Evolutionary conservation across 2,888 invertebrate species (phyloP).

Genomic region (Biston stratarius): DNA sequence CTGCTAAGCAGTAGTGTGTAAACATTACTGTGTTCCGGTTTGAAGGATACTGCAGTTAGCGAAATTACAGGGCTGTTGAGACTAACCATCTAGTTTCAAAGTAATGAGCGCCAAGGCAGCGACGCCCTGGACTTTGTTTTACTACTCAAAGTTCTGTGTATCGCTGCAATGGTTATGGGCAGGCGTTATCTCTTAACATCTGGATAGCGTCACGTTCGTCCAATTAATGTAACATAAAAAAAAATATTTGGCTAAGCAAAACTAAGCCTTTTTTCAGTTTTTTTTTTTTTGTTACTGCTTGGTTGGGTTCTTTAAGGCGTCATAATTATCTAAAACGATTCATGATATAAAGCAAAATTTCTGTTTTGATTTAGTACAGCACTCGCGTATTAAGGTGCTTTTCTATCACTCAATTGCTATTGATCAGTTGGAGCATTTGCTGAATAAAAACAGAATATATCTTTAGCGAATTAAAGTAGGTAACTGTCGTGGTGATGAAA

Average conservation of each 20-base stretch:
- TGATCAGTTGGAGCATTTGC: neutral
- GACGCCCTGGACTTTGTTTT: too few species aligned
- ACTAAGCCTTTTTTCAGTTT: neutral
- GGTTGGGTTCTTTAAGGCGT: neutral
- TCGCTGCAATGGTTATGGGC: too few species aligned
- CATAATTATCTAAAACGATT: neutral
- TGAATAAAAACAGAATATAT: neutral
- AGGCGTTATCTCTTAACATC: too few species aligned
- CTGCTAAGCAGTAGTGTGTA: too few species aligned
- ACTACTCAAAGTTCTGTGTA: too few species aligned
- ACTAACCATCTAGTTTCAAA: too few species aligned
- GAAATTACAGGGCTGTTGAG: too few species aligned
- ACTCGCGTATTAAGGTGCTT: conserved; percentile 29
- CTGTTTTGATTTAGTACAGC: conserved; percentile 42
- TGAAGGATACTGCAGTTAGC: too few species aligned
- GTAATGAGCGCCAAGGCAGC: too few species aligned
- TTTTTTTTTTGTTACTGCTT: neutral
- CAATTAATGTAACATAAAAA: too few species aligned
- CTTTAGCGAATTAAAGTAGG: neutral
- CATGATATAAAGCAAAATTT: neutral
- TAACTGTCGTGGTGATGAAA: neutral
- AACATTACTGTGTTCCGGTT: too few species aligned
- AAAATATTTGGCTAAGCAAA: neutral
- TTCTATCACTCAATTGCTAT: neutral
- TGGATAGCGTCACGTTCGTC: too few species aligned